Evolutionary conservation across 23 tunicate genomes (phyloP).

Genomic region (Phallusia fumigata): DNA sequence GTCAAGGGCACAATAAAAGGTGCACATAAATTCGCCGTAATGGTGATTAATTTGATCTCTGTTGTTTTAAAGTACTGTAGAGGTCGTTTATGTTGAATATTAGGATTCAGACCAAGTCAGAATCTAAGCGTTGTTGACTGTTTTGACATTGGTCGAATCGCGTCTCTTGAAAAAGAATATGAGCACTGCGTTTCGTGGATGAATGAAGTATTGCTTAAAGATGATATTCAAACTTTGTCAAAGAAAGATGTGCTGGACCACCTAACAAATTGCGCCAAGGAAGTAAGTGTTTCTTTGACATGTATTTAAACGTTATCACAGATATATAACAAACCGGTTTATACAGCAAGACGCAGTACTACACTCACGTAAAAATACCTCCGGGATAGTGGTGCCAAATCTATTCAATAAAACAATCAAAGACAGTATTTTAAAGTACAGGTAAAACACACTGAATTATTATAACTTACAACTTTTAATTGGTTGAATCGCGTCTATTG

Average conservation of each 20-base stretch:
- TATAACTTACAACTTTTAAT: no score
- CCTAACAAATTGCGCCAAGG: slow-evolving; percentile 40
- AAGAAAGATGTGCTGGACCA: slow-evolving; percentile 81
- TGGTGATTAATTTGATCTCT: no score
- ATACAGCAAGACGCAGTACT: no score
- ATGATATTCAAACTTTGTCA: not conserved
- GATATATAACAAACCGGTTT: no score
- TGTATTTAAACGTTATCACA: no score
- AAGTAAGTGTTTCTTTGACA: slow-evolving; percentile 3
- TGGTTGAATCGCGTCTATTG: no score
- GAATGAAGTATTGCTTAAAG: slow-evolving; percentile 33
- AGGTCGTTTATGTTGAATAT: no score
- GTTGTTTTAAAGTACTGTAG: no score
- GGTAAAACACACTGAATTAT: no score
- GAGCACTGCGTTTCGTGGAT: slow-evolving; percentile 89
- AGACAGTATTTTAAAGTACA: slow-evolving; percentile 36
- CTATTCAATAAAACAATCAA: no score
- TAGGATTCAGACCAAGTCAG: slow-evolving; percentile 27
- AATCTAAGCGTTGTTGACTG: slow-evolving; percentile 80
- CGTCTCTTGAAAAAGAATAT: slow-evolving; percentile 61
- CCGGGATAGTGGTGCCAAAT: no score
- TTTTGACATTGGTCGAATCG: slow-evolving; percentile 70
- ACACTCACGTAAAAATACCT: no score
- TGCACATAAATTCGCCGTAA: not conserved
- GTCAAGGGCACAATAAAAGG: slow-evolving; percentile 74